phyloP scores from a whole-genome alignment of 2,888 invertebrate genomes.

The Ichneumon xanthorius region DNA sequence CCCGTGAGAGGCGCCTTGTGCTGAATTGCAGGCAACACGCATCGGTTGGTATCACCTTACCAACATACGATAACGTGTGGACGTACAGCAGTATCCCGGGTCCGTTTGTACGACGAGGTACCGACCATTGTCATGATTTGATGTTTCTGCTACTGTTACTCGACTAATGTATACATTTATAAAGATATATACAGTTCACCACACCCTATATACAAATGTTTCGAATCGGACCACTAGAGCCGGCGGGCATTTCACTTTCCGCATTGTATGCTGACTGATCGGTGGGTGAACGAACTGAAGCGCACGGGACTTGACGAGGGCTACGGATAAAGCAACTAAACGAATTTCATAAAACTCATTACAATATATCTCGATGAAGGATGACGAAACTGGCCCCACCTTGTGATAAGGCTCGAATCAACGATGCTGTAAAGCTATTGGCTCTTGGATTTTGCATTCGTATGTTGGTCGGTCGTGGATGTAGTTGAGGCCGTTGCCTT shows the following conservation, averaged over 20 bases:
- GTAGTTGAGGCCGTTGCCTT: neutral
- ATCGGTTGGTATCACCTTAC: neutral
- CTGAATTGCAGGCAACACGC: neutral
- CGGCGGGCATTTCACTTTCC: neutral
- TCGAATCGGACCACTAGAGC: no score
- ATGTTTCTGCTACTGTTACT: no score
- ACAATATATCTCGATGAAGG: neutral
- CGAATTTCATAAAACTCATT: neutral
- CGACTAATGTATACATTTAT: no score
- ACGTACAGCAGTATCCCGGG: neutral
- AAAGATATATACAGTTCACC: no score
- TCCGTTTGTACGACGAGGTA: neutral
- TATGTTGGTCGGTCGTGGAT: conserved; percentile 71
- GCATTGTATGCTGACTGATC: no score
- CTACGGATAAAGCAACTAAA: neutral
- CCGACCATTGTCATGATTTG: neutral
- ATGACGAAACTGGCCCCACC: neutral
- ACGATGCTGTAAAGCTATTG: conserved; percentile 58
- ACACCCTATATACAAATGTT: no score
- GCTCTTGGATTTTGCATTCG: conserved; percentile 73
- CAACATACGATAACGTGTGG: neutral
- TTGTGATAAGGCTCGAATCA: neutral
- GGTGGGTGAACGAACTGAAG: neutral
- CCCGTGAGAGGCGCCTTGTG: neutral
- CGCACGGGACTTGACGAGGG: neutral